Evolutionary conservation across 1,140 invertebrate genomes (phyloP), one percentile per base, ranked within the genome.

Genomic region (Drosophila santomea): DNA sequence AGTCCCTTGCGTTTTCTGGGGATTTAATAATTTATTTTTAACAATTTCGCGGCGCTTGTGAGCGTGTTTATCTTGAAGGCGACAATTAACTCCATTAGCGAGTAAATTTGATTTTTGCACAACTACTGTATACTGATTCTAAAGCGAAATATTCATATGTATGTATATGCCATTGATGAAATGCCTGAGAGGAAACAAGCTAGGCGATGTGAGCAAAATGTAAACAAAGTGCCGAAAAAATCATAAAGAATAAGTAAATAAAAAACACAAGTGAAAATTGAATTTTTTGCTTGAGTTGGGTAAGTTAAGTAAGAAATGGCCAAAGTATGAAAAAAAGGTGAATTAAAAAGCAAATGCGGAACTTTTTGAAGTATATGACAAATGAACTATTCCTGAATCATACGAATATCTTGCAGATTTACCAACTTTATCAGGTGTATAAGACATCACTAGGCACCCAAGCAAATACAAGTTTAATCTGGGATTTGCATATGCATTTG

Each of bases 21-120:
- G 43, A 74, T 75, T 84, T 63, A 43, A 63, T 62, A 75, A 78
- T 83, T 75, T 75, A 68, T 78, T 82, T 75, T 48, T 78, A 81
- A 58, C 68, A 45, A 67, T 39, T 39, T 43, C 20, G n/a, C 15
- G 35, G 23, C 15, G 0, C 45, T 59, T 43, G 55, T 43, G n/a
- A 8, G 35, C 10, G 25, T 44, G 60, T 55, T 41, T 55, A 36
- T 44, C 14, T 28, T 38, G 47, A 60, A 72, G 77, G 72, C 83
- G 84, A 66, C 72, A 76, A 80, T 84, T 52, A 73, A 72, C 57
- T 85, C 66, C 58, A 80, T 76, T 67, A 72, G 57, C 59, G 39
- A 57, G 56, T 71, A 66, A 61, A 60, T 78, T 64, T 44, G 15
- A 69, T 56, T 39, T 69, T 71, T 39, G 10, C 25, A 4, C n/a